Percentiles rank a stretch among this genome's conserved stretches.
Conservation (phyloP, 2,113 vertebrate species). For the Antennarius striatus region DNA sequence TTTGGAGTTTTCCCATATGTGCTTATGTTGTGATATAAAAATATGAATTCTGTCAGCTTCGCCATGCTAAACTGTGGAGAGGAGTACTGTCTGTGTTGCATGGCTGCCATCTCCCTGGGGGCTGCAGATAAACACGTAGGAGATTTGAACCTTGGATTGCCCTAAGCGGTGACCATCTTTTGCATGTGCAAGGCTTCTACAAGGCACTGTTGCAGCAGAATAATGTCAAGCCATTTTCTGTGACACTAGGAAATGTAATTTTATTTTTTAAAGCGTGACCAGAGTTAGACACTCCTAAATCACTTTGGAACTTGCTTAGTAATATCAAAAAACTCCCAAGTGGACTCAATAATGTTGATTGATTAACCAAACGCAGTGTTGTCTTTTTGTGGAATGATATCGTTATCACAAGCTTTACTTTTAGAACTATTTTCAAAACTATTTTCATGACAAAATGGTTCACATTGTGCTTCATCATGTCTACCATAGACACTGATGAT, state of each 20-base stretch:
- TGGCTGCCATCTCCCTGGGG: constrained; percentile 62
- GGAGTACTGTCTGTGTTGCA: constrained; percentile 35
- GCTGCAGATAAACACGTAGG: constrained; percentile 74
- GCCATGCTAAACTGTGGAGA: constrained; percentile 48
- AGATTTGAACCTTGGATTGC: constrained; percentile 73
- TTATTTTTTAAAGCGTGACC: no score
- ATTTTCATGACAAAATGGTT: no score
- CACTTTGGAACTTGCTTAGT: no score
- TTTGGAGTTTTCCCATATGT: constrained; percentile 30
- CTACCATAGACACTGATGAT: no score
- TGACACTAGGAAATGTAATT: constrained; percentile 56
- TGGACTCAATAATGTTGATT: no score
- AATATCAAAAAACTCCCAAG: no score
- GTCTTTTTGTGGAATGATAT: no score
- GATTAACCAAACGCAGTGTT: no score
- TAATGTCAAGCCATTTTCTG: constrained; percentile 75
- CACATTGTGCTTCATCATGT: no score
- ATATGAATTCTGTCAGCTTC: constrained; percentile 49
- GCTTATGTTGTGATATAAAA: constrained; percentile 1
- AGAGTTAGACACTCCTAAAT: no score
- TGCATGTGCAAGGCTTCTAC: constrained; percentile 63
- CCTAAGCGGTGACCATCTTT: constrained; percentile 68
- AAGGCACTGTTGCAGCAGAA: constrained; percentile 52
- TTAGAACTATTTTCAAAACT: no score
- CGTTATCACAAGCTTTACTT: no score